Conservation (phyloP, 2,797 vertebrate species). For the Emydoidea blandingii region DNA sequence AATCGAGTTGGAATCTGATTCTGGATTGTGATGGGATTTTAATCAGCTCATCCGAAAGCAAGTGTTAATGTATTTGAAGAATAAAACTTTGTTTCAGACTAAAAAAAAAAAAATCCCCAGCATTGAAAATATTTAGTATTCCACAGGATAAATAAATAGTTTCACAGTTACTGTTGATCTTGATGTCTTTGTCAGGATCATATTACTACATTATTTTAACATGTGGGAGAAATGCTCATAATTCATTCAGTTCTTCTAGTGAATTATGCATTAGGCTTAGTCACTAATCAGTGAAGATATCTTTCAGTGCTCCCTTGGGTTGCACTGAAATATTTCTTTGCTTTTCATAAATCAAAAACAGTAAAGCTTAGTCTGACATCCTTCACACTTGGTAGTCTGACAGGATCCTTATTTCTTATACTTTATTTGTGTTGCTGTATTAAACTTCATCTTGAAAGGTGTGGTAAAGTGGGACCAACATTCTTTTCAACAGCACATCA, state of each 20-base stretch:
- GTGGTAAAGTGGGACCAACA: not conserved
- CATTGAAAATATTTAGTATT: not conserved
- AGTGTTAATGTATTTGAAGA: not conserved
- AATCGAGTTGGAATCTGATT: not conserved
- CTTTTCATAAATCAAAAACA: not conserved
- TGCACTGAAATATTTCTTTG: not conserved
- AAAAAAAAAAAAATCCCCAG: not conserved
- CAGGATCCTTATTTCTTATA: too few relatives aligned
- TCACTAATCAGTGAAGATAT: not conserved
- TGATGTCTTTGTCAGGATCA: not conserved
- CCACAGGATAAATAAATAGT: not conserved
- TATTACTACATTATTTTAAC: not conserved
- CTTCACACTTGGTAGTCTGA: fast-evolving
- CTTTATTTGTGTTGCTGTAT: not conserved
- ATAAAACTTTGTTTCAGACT: not conserved
- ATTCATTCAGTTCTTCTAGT: not conserved
- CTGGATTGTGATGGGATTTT: not conserved
- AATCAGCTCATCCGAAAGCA: not conserved
- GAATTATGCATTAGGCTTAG: not conserved
- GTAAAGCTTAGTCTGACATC: not conserved
- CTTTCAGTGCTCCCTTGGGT: not conserved
- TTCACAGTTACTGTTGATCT: not conserved
- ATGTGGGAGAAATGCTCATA: not conserved
- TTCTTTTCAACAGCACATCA: not conserved
- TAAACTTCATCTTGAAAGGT: not conserved